Percentiles rank a stretch among this genome's conserved stretches.
phyloP scores from a whole-genome alignment of 1,140 invertebrate species.

The Pseudomyrmex flavicornis region DNA sequence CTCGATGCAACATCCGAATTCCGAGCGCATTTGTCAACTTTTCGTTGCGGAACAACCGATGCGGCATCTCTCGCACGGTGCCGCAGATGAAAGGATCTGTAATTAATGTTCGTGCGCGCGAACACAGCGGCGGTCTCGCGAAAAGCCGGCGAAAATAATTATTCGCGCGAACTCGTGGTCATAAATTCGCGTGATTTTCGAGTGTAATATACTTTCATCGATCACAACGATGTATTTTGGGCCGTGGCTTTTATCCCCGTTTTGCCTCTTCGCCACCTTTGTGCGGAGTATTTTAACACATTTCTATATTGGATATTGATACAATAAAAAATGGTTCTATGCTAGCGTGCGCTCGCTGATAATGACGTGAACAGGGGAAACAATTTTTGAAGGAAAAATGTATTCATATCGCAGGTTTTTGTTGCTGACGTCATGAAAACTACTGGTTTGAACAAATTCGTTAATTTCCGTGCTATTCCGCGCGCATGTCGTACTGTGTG shows the following conservation, averaged over 20 bases:
- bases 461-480: not conserved
- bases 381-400: not conserved
- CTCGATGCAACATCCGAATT: slow-evolving; percentile 33
- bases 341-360: not conserved
- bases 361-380: slow-evolving; percentile 21
- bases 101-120: slow-evolving; percentile 54
- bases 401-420: slow-evolving; percentile 2
- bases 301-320: slow-evolving; percentile 37
- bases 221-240: slow-evolving; percentile 15
- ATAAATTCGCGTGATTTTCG: slow-evolving; percentile 26
- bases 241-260: no score
- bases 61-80: not conserved
- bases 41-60: slow-evolving; percentile 5
- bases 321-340: slow-evolving; percentile 29
- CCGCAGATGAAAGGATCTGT: slow-evolving; percentile 58
- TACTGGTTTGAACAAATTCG: not conserved
- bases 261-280: not conserved
- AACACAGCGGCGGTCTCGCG: not conserved
- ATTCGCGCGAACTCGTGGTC: not conserved
- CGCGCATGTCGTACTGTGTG: not conserved
- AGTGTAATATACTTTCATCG: slow-evolving; percentile 30
- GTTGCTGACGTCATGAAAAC: not conserved
- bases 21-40: slow-evolving; percentile 40
- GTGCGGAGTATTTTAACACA: not conserved
- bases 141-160: slow-evolving; percentile 28